These are phyloP conservation scores for Chymomyza amoena DNA, from an alignment of 2,888 invertebrate genomes.

Conservation along the genomic window DNA sequence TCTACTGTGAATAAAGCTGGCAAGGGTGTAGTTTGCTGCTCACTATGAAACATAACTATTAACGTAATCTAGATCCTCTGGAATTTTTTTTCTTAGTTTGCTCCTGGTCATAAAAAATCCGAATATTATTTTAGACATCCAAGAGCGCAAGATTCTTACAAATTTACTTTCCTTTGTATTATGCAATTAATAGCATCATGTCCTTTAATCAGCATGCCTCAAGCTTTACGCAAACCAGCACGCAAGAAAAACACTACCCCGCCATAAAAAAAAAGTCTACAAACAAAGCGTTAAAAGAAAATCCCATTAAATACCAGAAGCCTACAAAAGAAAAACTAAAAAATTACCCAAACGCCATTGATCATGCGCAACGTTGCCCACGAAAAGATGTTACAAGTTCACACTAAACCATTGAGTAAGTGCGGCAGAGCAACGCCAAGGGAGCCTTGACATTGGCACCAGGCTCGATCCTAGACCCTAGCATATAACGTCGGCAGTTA, in stretches of 20 bases:
- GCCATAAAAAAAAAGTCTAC: neutral
- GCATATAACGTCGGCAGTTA: conserved; percentile 38
- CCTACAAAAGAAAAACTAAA: conserved; percentile 33
- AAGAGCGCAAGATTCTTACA: no score
- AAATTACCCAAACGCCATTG: neutral
- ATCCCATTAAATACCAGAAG: conserved; percentile 68
- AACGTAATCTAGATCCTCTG: no score
- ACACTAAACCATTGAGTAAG: conserved; percentile 73
- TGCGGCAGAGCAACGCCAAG: conserved; percentile 59
- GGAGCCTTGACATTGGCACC: conserved; percentile 62
- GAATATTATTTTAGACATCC: no score
- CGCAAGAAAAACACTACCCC: neutral
- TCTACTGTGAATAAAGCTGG: no score
- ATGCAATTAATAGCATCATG: neutral
- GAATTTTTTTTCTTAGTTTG: no score
- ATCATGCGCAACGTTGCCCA: conserved; percentile 20
- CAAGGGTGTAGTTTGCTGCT: no score
- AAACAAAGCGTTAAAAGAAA: conserved; percentile 27
- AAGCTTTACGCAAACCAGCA: neutral
- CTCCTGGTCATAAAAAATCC: no score
- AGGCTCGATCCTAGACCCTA: conserved; percentile 3
- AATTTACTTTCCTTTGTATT: neutral
- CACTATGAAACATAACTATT: no score
- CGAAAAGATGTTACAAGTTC: conserved; percentile 68
- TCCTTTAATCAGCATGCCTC: neutral